These are phyloP conservation scores for Xanthia togata DNA, from an alignment of 2,888 invertebrate genomes.

Conservation along the genomic window DNA sequence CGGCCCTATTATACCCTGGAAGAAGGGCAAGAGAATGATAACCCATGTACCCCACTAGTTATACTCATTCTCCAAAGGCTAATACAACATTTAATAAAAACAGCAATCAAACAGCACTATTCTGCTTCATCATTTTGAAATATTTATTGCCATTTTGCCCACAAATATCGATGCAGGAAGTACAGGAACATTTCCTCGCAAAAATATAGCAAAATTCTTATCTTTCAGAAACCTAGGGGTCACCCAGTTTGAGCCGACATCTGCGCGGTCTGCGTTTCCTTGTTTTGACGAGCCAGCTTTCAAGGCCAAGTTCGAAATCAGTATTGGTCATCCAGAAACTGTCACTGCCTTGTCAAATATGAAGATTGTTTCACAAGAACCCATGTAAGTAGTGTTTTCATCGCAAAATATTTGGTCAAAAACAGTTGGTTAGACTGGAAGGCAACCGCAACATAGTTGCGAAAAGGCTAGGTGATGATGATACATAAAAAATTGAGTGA, in stretches of 20 bases:
- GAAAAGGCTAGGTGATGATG: neutral
- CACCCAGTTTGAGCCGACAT: constrained; percentile 92
- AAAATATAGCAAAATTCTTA: constrained; percentile 21
- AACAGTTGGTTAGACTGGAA: too few relatives aligned
- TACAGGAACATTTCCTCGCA: constrained; percentile 7
- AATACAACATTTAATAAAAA: neutral
- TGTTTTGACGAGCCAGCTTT: constrained; percentile 95
- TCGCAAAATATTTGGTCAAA: too few relatives aligned
- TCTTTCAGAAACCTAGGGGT: constrained; percentile 90
- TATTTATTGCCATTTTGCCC: neutral
- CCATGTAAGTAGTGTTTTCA: constrained; percentile 86
- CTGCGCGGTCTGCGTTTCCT: constrained; percentile 92
- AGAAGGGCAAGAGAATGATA: neutral
- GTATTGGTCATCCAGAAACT: constrained; percentile 92
- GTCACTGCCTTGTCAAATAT: constrained; percentile 93
- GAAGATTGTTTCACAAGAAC: constrained; percentile 90
- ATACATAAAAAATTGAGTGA: too few relatives aligned
- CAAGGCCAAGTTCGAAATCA: constrained; percentile 94
- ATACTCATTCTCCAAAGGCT: neutral
- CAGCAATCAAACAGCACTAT: neutral
- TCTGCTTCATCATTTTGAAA: neutral
- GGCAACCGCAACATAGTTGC: neutral
- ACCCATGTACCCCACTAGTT: neutral
- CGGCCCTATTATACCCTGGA: neutral
- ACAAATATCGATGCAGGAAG: neutral